Evolutionary conservation across 2,113 vertebrate species (phyloP), one percentile per base, ranked within the genome.

Genomic region (Cepphus grylle): DNA sequence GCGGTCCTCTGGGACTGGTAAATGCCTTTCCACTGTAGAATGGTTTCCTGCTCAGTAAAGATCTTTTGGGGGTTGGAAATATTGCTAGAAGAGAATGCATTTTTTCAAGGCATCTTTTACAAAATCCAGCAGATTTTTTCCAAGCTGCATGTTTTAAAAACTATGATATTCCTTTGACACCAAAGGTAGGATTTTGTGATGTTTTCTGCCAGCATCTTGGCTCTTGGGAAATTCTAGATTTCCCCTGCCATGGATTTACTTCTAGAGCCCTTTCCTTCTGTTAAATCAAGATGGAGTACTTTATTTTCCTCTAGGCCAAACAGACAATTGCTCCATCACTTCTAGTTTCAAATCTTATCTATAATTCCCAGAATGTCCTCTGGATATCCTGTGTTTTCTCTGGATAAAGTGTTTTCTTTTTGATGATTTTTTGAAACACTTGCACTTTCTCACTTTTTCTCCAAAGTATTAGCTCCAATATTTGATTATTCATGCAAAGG

Each of bases 61-160:
- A 34, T 34, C 53, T 81, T 58, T 56, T 11, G 2, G 40, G n/a
- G 9, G 79, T 61, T 95, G 74, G 74, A 96, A 98, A 95, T 79
- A 91, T 79, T 94, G 17, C 49, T 86, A 89, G 79, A 93, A 95
- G 65, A 49, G 79, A 66, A 66, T 20, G 71, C 26, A 20, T n/a
- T 94, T 78, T 88, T 85, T 91, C 66, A 93, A 93, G 56, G 34
- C 45, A 16, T 65, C 50, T 94, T 71, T 93, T 82, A 66, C 30
- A 93, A 93, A 96, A 96, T 94, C 78, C 78, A 84, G 45, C 79
- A 93, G 45, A 30, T 81, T 90, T 96, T 96, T 96, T 96, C 90
- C 84, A 93, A 94, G 80, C 80, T 95, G 74, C 1, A 17, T 89
- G 92, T 96, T 96, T 94, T 42, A 42, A 42, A 12, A 42, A 94